Conservation (phyloP, 2,797 vertebrate species). For the Poliocrania exsul region DNA sequence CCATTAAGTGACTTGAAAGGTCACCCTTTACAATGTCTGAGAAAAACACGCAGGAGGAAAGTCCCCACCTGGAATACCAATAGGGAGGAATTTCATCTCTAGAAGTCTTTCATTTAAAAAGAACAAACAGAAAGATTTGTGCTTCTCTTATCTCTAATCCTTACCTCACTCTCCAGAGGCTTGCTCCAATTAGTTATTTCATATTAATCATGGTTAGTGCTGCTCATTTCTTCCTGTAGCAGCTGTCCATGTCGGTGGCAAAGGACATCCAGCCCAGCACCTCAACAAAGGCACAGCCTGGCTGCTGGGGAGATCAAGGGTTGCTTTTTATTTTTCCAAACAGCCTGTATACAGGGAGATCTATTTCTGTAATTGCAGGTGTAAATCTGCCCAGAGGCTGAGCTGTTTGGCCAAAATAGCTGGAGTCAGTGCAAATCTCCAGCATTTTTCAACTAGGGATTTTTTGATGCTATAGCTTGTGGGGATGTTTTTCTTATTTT, state of each 20-base stretch:
- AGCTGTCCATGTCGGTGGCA: background rate
- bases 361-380: slow-evolving; percentile 2
- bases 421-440: background rate
- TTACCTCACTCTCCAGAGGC: slow-evolving; percentile 35
- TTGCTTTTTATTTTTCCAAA: background rate
- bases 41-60: background rate
- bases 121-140: slow-evolving; percentile 67
- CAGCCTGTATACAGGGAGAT: background rate
- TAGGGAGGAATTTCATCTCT: slow-evolving; percentile 37
- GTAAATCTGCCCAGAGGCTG: background rate
- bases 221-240: background rate
- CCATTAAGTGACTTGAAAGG: slow-evolving; percentile 40
- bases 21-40: slow-evolving; percentile 31
- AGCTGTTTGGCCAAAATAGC: background rate
- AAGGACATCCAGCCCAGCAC: background rate
- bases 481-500: background rate
- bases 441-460: background rate
- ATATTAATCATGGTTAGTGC: slow-evolving; percentile 29
- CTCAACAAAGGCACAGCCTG: background rate
- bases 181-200: slow-evolving; percentile 63
- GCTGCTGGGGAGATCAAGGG: background rate
- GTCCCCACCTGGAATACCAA: slow-evolving; percentile 27
- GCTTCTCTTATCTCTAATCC: slow-evolving; percentile 32
- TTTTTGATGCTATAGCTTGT: background rate
- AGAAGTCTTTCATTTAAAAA: slow-evolving; percentile 42